Conservation (phyloP, 2,797 vertebrate genomes). For the Acipenser ruthenus region DNA sequence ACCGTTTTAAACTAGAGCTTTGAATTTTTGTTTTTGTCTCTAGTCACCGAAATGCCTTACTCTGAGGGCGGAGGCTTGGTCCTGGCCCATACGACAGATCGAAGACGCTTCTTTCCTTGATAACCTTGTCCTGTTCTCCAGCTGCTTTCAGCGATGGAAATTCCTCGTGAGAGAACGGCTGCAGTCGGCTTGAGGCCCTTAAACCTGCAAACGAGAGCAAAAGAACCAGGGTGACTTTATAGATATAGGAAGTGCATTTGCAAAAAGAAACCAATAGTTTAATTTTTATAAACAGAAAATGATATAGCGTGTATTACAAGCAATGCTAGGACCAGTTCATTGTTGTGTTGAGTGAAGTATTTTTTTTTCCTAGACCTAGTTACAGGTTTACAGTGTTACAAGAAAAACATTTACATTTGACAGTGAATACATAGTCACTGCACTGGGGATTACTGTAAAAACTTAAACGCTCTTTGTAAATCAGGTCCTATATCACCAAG, state of each 20-base stretch:
- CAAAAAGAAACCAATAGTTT: not conserved
- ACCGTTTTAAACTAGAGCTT: too few species aligned
- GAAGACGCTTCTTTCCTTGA: constrained; percentile 99
- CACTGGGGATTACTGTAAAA: too few species aligned
- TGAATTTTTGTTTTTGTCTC: too few species aligned
- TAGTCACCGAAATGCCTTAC: constrained; percentile 43
- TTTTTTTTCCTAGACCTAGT: too few species aligned
- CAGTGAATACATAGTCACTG: constrained; percentile 3
- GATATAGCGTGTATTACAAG: too few species aligned
- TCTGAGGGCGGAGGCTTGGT: constrained; percentile 82
- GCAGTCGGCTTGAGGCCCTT: constrained; percentile 99
- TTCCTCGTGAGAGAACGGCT: constrained; percentile 99
- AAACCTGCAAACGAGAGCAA: constrained; percentile 64
- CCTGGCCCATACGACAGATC: constrained; percentile 97
- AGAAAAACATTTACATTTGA: not conserved
- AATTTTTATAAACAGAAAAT: too few species aligned
- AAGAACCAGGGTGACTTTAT: not conserved
- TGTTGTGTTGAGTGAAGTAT: too few species aligned
- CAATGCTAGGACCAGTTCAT: too few species aligned
- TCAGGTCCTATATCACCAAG: not conserved
- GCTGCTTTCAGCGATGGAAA: constrained; percentile 99
- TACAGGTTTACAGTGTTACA: too few species aligned
- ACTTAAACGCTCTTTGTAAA: too few species aligned
- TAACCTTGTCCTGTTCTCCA: constrained; percentile 98
- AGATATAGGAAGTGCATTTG: not conserved